Evolutionary conservation across 1,140 invertebrate species (phyloP), one percentile per base, ranked within the genome.

Genomic region (Euschistus heros): DNA sequence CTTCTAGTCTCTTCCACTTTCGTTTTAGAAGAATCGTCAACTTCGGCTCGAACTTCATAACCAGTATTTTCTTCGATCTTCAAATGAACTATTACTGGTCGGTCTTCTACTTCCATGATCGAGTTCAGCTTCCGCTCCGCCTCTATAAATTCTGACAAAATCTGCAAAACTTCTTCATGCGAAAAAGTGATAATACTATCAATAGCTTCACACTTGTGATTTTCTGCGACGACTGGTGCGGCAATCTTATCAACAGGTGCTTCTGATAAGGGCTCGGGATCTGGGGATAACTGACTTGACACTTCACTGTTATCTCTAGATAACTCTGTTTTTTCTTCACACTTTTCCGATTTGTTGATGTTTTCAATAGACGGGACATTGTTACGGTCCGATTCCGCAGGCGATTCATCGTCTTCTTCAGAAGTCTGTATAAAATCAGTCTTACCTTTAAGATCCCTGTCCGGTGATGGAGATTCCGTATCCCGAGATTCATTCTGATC

Each of bases 151-250:
- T 68, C 62, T 0, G 47, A 60, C 4, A 68, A 22, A 24, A 68
- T 63, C 17, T 68, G 62, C 22, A 68, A 24, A 15, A 68, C 59
- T 62, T 68, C 67, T 17, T 47, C 62, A 26, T 65, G 22, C 3
- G 67, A 63, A 68, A 65, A 68, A 15, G 62, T 60, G 18, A 68
- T 68, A 30, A 64, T 65, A 65, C 62, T 68, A 14, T 60, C 37
- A 7, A 65, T 63, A 2, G 15, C 17, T 18, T 24, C 55, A 33
- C 27, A 15, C 17, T 14, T 7, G 10, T 37, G 46, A 10, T n/a
- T 14, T 60, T 66, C 64, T 13, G 57, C 63, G 44, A 63, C 62
- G 44, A 47, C 60, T 52, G 60, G 26, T 42, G 69, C 66, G 7
- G 22, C 30, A 27, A 44, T 42, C 30, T 63, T 67, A 66, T 69